Evolutionary conservation across 2,797 vertebrate genomes (phyloP).

Genomic region (Paratrypauchen microcephalus): DNA sequence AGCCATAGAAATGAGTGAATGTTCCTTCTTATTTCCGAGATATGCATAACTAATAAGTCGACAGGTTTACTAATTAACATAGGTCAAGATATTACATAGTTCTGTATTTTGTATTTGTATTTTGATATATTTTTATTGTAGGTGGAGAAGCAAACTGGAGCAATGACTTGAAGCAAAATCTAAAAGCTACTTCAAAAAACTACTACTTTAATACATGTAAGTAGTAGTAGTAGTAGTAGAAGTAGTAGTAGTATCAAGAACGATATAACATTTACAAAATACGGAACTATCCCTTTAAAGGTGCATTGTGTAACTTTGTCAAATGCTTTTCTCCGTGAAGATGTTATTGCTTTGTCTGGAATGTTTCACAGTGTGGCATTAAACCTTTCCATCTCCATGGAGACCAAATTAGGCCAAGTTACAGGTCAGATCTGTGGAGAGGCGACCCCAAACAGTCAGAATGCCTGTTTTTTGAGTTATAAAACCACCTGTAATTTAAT

Average conservation of each 20-base stretch:
- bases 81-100: background rate
- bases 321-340: too few species aligned
- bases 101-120: conserved; percentile 1
- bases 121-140: background rate
- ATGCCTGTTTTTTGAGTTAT: too few species aligned
- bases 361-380: too few species aligned
- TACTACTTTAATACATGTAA: background rate
- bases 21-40: conserved; percentile 25
- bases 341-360: too few species aligned
- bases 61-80: background rate
- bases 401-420: too few species aligned
- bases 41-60: background rate
- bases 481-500: too few species aligned
- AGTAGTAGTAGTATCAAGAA: background rate
- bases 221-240: background rate
- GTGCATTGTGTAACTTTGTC: too few species aligned
- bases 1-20: conserved; percentile 45
- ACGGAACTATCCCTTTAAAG: background rate
- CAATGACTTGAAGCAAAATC: background rate
- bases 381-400: too few species aligned
- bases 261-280: background rate
- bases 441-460: too few species aligned
- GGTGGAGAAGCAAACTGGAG: conserved; percentile 1
- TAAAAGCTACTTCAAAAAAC: background rate
- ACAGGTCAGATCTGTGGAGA: too few species aligned